A percentile compares a stretch with the other conserved stretches of the same genome.
Evolutionary conservation across 2,113 vertebrate genomes (phyloP).

Genomic region (Phylloscopus trochiloides): DNA sequence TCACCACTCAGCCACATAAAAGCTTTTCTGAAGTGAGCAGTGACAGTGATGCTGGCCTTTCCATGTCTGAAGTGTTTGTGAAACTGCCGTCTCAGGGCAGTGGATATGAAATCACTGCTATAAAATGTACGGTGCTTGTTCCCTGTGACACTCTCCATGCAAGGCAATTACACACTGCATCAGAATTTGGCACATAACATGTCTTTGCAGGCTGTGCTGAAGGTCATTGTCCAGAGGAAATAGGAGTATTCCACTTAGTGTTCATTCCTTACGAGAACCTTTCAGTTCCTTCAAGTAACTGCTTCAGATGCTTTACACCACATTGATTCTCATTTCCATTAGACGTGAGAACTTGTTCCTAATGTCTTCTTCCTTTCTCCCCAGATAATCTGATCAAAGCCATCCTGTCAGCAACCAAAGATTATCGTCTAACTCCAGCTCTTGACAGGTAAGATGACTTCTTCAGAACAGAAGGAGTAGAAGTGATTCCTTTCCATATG

Average conservation of each 20-base stretch:
- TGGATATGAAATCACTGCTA: background rate
- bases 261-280: background rate
- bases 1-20: background rate
- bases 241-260: background rate
- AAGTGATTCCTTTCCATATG: background rate
- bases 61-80: background rate
- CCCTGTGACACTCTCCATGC: background rate
- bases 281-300: background rate
- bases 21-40: background rate
- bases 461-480: background rate
- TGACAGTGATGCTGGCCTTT: background rate
- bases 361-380: conserved; percentile 56
- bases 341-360: background rate
- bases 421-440: conserved; percentile 85
- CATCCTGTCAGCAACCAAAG: conserved; percentile 89
- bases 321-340: background rate
- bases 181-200: background rate
- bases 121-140: background rate
- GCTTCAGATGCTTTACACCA: background rate
- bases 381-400: conserved; percentile 91
- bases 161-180: background rate
- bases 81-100: background rate
- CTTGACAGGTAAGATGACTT: conserved; percentile 85
- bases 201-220: background rate
- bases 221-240: background rate